Conservation (phyloP, 2,113 vertebrate genomes). For the Lepisosteus osseus region DNA sequence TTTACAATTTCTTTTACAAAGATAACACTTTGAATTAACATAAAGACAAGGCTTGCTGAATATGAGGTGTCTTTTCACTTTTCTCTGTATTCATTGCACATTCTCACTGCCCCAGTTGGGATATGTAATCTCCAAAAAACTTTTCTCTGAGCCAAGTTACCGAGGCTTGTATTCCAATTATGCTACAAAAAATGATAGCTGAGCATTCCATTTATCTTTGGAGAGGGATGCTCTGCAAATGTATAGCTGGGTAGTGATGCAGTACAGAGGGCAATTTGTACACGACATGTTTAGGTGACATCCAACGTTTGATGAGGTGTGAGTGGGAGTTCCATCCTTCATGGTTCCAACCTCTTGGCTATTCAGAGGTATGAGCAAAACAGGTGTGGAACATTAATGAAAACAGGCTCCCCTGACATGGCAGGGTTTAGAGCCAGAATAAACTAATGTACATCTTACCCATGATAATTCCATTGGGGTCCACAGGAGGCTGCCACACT, state of each 20-base stretch:
- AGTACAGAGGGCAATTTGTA: too few relatives aligned
- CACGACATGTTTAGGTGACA: neutral
- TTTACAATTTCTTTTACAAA: neutral
- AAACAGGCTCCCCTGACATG: neutral
- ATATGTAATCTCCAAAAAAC: conserved; percentile 7
- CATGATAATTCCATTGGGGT: conserved; percentile 87
- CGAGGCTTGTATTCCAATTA: conserved; percentile 11
- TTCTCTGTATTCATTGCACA: neutral
- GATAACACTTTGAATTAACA: neutral
- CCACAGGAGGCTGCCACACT: conserved; percentile 85
- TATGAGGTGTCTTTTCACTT: neutral
- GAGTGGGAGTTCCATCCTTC: conserved; percentile 8
- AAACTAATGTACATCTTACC: conserved; percentile 64
- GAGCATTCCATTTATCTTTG: neutral
- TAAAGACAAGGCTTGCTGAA: neutral
- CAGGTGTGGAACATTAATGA: too few relatives aligned
- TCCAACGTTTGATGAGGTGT: neutral
- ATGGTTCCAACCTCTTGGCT: neutral
- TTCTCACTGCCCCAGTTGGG: neutral
- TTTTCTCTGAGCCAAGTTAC: conserved; percentile 2
- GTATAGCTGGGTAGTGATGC: neutral
- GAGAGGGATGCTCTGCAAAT: conserved; percentile 2
- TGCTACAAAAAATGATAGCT: neutral
- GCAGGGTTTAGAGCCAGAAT: neutral
- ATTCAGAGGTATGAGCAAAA: too few relatives aligned